Conservation (phyloP, 2,797 vertebrate species). For the Enteromius argenteus region DNA sequence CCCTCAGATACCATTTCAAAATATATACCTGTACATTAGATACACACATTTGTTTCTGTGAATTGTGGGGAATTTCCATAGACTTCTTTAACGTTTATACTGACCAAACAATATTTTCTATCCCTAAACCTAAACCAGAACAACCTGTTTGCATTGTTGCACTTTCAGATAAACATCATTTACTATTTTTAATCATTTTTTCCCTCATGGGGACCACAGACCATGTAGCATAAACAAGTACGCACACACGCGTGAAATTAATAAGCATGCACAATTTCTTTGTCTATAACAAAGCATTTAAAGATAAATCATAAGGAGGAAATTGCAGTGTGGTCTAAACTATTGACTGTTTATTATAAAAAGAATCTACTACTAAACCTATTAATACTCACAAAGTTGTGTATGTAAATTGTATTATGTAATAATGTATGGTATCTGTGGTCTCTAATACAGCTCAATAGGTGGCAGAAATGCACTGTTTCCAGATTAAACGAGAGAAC, state of each 20-base stretch:
- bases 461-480: not conserved
- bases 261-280: not conserved
- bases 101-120: too few species aligned
- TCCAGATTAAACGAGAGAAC: not conserved
- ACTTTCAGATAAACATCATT: too few species aligned
- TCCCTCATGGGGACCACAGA: too few species aligned
- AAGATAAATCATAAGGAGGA: not conserved
- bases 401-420: not conserved
- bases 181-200: too few species aligned
- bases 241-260: not conserved
- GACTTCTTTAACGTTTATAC: too few species aligned
- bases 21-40: not conserved
- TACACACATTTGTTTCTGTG: too few species aligned
- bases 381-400: not conserved
- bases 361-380: not conserved
- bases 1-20: not conserved
- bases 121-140: too few species aligned
- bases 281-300: not conserved
- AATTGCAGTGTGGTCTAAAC: not conserved
- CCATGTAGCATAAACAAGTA: too few species aligned
- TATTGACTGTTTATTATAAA: not conserved
- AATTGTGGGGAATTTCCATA: too few species aligned
- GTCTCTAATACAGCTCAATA: not conserved
- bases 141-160: too few species aligned
- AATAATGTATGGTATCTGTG: not conserved